Evolutionary conservation across 2,113 vertebrate species (phyloP).

Genomic region (Dicrurus megarhynchus): DNA sequence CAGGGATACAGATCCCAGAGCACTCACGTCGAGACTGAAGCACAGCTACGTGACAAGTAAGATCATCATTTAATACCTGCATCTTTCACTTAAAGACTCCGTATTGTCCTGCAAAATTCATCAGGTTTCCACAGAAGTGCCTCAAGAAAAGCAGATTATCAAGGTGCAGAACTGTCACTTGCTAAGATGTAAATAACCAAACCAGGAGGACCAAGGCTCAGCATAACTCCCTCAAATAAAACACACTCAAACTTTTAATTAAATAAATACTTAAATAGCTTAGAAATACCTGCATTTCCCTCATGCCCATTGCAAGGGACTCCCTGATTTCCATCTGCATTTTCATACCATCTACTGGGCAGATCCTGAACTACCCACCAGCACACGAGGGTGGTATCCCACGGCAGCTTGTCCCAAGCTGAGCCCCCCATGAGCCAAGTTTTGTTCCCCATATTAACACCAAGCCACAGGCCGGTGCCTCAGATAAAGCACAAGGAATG

Average conservation of each 20-base stretch:
- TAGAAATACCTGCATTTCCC: background rate
- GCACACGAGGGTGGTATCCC: background rate
- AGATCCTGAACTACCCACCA: background rate
- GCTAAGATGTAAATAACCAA: background rate
- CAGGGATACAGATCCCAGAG: background rate
- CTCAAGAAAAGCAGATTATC: background rate
- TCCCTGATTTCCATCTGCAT: background rate
- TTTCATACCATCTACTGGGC: constrained; percentile 43
- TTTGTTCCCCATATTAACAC: background rate
- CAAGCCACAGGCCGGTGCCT: background rate
- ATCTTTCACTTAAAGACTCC: background rate
- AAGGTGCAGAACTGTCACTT: background rate
- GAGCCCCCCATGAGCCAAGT: background rate
- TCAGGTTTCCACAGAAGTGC: background rate
- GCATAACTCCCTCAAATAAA: background rate
- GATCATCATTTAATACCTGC: background rate
- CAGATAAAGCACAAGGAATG: background rate
- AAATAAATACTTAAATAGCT: background rate
- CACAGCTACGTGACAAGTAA: background rate
- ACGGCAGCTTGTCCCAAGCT: background rate
- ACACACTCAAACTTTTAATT: background rate
- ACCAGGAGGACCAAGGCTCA: background rate
- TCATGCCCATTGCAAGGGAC: background rate
- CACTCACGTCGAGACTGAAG: background rate
- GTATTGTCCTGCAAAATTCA: background rate